Evolutionary conservation across 2,797 vertebrate genomes (phyloP).

Genomic region (Spea hammondii): DNA sequence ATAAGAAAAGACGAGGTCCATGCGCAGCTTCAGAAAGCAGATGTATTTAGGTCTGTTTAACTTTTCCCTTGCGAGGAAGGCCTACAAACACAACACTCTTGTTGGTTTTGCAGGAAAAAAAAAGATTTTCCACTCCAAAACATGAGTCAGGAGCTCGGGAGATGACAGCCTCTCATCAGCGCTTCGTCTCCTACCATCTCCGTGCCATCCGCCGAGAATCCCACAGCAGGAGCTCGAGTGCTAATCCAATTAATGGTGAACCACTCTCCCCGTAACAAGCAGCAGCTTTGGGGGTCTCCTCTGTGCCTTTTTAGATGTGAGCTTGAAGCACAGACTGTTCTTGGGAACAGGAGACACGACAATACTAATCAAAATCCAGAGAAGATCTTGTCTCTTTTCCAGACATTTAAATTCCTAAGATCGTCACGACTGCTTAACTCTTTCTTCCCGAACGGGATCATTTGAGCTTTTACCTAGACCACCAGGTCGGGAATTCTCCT

Average conservation of each 20-base stretch:
- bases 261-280: slow-evolving; percentile 32
- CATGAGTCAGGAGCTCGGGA: slow-evolving; percentile 7
- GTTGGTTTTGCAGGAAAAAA: neutral
- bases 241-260: slow-evolving; percentile 46
- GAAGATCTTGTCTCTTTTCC: neutral
- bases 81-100: neutral
- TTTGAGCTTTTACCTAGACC: no score
- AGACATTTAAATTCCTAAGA: neutral
- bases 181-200: slow-evolving; percentile 3
- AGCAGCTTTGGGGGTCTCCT: slow-evolving; percentile 17
- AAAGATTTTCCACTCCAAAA: slow-evolving; percentile 19
- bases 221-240: slow-evolving; percentile 37
- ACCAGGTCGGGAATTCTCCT: no score
- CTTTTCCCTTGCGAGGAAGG: neutral
- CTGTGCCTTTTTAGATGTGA: neutral
- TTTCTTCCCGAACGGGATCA: neutral
- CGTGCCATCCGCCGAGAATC: slow-evolving; percentile 12
- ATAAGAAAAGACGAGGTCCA: no score
- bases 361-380: slow-evolving; percentile 24
- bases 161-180: slow-evolving; percentile 8
- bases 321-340: slow-evolving; percentile 28
- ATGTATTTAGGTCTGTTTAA: neutral
- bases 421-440: neutral
- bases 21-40: neutral
- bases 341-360: slow-evolving; percentile 11